Base-by-base conservation (phyloP, 1,140 invertebrate species). In the Ceratoteleas bidentatus region DNA sequence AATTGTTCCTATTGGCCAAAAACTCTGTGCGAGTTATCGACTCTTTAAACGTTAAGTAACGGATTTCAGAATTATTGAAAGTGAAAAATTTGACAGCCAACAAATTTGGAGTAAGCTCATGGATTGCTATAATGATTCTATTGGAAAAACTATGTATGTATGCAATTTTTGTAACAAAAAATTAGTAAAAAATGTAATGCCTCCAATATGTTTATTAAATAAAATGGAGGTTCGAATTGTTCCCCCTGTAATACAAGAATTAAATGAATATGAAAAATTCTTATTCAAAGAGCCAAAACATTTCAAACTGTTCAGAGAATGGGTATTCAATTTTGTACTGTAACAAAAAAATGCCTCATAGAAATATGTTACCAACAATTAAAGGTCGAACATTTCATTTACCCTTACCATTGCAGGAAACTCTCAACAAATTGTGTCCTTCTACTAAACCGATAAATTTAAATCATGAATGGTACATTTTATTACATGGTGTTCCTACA, bases 241-340 rank as follows among this genome's bases (percentile, higher is more conserved):
- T 32, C 60, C 53, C 36, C 6, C 24, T 38, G 65, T 40, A 53
- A 53, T 64, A n/a, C 10, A 58, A 57, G 3, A 40, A 15, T 58
- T 82, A 8, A 82, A 76, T 82, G 62, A 82, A 32, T 85, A 81
- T 56, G 86, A 87, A 70, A 83, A 66, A 84, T 87, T 32, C 69
- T 87, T 9, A 87, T 88, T 50, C 85, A 90, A 73, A 62, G 85
- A 83, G 88, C 85, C 10, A 88, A 88, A 83, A 85, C 87, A 14
- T 90, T 86, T 79, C 86, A 90, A 84, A 76, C 66, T 6, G 70
- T 90, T 52, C 70, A 84, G 69, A 74, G 75, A 74, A 86, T 86
- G 72, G 49, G 32, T n/a, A n/a, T n/a, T n/a, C n/a, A n/a, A n/a
- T n/a, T n/a, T n/a, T n/a, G n/a, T n/a, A 72, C 85, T 2, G 83